Conservation (phyloP, 23 tunicate species). For the Halocynthia roretzi region DNA sequence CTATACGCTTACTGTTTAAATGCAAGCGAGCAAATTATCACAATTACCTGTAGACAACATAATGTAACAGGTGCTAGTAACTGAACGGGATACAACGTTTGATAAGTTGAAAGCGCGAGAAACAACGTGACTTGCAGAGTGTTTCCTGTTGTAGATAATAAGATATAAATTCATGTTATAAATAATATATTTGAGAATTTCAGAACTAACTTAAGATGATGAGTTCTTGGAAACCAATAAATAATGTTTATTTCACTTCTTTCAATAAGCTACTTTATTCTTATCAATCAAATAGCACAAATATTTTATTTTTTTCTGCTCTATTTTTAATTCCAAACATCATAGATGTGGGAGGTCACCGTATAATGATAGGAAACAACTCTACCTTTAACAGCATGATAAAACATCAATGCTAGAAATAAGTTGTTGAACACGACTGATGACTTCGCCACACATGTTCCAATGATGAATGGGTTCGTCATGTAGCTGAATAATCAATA, state of each 20-base stretch:
- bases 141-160: slow-evolving; percentile 16
- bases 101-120: slow-evolving; percentile 73
- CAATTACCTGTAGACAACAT: slow-evolving; percentile 6
- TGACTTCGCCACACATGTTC: slow-evolving; percentile 59
- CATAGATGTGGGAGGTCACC: too few species aligned
- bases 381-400: slow-evolving; percentile 22
- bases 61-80: slow-evolving; percentile 31
- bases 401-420: slow-evolving; percentile 40
- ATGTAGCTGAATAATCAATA: slow-evolving; percentile 36
- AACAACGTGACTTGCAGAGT: slow-evolving; percentile 37
- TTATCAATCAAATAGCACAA: neutral
- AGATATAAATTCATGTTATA: neutral
- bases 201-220: neutral
- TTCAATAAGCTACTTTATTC: neutral
- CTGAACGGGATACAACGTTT: slow-evolving; percentile 63
- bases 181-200: neutral
- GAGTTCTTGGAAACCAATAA: neutral
- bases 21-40: too few species aligned
- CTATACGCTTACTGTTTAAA: too few species aligned
- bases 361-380: neutral
- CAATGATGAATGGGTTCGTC: slow-evolving; percentile 63
- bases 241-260: too few species aligned
- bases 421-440: slow-evolving; percentile 65
- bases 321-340: neutral
- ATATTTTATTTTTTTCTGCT: neutral